phyloP scores from a whole-genome alignment of 2,797 vertebrate species.

The Phylloscopus collybita region DNA sequence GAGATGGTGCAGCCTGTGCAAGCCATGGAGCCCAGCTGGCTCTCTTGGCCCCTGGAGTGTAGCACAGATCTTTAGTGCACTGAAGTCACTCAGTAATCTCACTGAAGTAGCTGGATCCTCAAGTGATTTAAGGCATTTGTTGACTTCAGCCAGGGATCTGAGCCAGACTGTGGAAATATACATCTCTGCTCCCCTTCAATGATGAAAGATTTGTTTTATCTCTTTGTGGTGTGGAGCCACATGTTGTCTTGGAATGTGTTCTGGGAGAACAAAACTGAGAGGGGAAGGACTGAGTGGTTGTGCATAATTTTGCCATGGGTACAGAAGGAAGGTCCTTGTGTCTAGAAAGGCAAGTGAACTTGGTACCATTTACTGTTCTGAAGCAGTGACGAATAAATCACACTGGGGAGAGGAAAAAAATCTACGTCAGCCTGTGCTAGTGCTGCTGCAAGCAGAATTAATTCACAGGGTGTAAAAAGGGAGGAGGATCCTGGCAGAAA shows the following conservation, averaged over 20 bases:
- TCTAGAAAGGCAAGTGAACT: background rate
- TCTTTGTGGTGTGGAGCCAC: slow-evolving; percentile 11
- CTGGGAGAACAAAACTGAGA: background rate
- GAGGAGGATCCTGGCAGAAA: slow-evolving; percentile 51
- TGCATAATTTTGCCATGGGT: background rate
- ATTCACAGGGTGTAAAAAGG: slow-evolving; percentile 47
- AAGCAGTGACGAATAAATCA: background rate
- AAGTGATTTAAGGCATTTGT: background rate
- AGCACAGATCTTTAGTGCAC: background rate
- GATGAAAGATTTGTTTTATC: slow-evolving; percentile 32
- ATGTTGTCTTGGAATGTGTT: slow-evolving; percentile 9
- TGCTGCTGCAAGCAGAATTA: slow-evolving; percentile 63
- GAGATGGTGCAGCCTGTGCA: background rate
- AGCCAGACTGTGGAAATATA: background rate
- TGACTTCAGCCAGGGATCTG: slow-evolving; percentile 19
- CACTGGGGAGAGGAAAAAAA: background rate
- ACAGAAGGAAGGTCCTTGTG: background rate
- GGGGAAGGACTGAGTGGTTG: background rate
- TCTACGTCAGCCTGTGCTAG: background rate
- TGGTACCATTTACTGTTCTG: background rate
- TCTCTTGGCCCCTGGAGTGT: rapidly evolving
- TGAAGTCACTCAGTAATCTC: background rate
- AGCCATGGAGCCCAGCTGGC: background rate
- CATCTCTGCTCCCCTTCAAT: background rate
- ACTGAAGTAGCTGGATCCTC: slow-evolving; percentile 16